Base-by-base conservation (phyloP, 2,888 invertebrate species). In the Parnassius mnemosyne region DNA sequence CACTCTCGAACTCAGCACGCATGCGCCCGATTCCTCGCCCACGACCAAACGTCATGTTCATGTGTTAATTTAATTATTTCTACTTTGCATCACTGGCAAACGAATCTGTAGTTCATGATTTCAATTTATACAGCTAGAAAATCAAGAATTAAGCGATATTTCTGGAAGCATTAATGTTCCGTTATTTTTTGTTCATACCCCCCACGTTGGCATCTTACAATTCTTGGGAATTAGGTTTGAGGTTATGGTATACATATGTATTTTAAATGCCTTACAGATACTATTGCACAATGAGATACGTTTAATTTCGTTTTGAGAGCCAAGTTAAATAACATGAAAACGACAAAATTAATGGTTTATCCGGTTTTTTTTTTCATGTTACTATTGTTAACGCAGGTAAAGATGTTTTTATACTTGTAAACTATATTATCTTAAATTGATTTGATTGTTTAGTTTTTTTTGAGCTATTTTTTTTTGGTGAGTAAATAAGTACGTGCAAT, bases 31-130 rank as follows among this genome's bases (percentile, higher is more conserved):
- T 76, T 73, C 66, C 74, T 79, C 78, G 81, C 79, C 78, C 78
- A 78, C 77, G 67, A 66, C 50, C 75, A 79, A 70, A 74, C 80
- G 79, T 82, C 83, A 81, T 83, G 79, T 85, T 81, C 83, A 81
- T 83, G 79, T 85, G 86, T 83, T 87, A 86, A 87, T 88, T 87
- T 79, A 85, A 84, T 85, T 83, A 85, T 77, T 78, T 72, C 75
- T 75, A 70, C 71, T 72, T 71, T 72, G 71, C 72, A 77, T 71
- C 71, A 71, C 73, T 75, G 74, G 69, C 72, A 67, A 65, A 67
- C 59, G 60, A 62, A 62, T 55, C 56, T 64, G 53, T 66, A 57
- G 53, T 64, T 57, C 51, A 68, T 69, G 69, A 68, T 71, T 69
- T 68, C 68, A 65, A 71, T 73, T 71, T 63, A 60, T 63, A 61